Evolutionary conservation across 2,888 invertebrate species (phyloP).

Genomic region (Strigamia crassipes): DNA sequence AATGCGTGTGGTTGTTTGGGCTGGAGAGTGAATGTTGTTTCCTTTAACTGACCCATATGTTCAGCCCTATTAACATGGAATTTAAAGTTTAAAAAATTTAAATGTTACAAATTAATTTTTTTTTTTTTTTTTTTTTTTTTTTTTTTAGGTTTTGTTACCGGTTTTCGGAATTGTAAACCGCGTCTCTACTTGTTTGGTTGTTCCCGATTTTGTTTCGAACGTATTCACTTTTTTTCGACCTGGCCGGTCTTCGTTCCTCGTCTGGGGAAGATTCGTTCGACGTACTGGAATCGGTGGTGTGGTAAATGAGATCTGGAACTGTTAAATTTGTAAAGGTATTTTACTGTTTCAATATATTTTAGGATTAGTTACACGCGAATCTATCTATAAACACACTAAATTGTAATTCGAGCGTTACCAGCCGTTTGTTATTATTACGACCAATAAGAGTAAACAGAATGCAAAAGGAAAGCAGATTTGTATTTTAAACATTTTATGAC

Average conservation of each 20-base stretch:
- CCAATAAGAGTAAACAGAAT: too few relatives aligned
- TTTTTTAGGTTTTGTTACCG: slow-evolving; percentile 18
- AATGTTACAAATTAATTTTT: background rate
- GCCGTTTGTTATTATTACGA: too few relatives aligned
- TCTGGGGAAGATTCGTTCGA: slow-evolving; percentile 50
- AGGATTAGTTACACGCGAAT: background rate
- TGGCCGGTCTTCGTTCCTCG: slow-evolving; percentile 45
- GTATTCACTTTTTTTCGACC: slow-evolving; percentile 44
- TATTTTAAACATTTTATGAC: too few relatives aligned
- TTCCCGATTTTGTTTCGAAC: slow-evolving; percentile 20
- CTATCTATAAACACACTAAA: background rate
- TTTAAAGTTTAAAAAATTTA: background rate
- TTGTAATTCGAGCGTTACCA: too few relatives aligned
- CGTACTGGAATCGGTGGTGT: slow-evolving; percentile 50
- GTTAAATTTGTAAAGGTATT: background rate
- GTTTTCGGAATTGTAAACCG: background rate
- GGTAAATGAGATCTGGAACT: slow-evolving; percentile 51
- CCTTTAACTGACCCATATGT: slow-evolving; percentile 28
- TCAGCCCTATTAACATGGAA: too few relatives aligned
- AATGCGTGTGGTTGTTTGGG: slow-evolving; percentile 23
- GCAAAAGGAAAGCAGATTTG: too few relatives aligned
- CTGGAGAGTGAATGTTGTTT: slow-evolving; percentile 43
- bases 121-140: background rate
- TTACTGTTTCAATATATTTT: background rate
- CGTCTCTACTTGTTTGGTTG: slow-evolving; percentile 16